A percentile compares a stretch with the other conserved stretches of the same genome.
phyloP scores from a whole-genome alignment of 2,797 vertebrate genomes.

The Ispidina lecontei region DNA sequence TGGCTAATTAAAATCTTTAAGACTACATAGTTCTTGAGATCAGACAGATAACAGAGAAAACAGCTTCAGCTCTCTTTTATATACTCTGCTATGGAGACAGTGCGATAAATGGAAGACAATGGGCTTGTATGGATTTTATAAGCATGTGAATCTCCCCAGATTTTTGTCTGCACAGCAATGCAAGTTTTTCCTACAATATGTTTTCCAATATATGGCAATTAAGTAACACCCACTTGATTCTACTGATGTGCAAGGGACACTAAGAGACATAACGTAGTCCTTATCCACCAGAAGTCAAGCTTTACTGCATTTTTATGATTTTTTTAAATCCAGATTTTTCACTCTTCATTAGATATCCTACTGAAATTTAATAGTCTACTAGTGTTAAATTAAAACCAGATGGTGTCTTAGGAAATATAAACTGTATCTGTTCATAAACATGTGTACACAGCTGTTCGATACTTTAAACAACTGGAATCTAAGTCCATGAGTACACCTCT shows the following conservation, averaged over 20 bases:
- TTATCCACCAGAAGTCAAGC: background rate
- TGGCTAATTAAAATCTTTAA: background rate
- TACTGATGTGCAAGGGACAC: background rate
- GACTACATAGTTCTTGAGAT: constrained; percentile 68
- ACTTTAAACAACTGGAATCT: background rate
- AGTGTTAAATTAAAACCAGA: background rate
- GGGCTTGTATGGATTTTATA: background rate
- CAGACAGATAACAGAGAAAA: constrained; percentile 76
- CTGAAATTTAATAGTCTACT: background rate
- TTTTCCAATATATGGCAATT: background rate
- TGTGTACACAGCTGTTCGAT: background rate
- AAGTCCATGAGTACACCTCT: background rate
- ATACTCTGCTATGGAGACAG: background rate
- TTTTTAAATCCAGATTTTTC: background rate
- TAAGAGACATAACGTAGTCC: background rate
- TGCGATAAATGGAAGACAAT: background rate
- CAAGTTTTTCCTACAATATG: background rate
- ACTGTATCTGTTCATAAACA: background rate
- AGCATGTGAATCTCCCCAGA: background rate
- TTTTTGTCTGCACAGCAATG: background rate
- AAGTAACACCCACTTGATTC: background rate
- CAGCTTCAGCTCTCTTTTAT: background rate
- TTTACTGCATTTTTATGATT: background rate
- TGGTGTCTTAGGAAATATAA: background rate
- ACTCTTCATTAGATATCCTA: background rate